phyloP scores from a whole-genome alignment of 2,113 vertebrate genomes.

The Hylia prasina region DNA sequence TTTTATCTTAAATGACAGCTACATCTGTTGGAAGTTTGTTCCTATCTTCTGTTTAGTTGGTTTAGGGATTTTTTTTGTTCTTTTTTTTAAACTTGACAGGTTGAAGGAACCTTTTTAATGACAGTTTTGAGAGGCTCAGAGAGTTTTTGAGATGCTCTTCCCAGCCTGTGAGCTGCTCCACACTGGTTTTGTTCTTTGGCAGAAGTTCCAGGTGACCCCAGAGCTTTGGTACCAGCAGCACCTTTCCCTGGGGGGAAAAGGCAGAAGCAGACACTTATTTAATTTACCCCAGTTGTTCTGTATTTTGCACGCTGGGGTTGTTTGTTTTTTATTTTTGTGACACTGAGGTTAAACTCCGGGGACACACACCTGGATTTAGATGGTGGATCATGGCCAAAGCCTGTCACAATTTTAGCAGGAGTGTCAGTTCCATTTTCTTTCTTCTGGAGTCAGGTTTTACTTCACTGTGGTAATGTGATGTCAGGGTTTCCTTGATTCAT shows the following conservation, averaged over 20 bases:
- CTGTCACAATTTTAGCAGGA: neutral
- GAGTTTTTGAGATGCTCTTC: neutral
- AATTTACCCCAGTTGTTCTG: neutral
- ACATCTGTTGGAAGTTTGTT: slow-evolving; percentile 51
- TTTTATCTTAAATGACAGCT: slow-evolving; percentile 60
- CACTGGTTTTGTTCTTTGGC: neutral
- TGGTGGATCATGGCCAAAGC: neutral
- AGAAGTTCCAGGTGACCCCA: neutral
- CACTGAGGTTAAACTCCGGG: neutral
- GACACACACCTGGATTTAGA: fast-evolving
- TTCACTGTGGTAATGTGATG: neutral
- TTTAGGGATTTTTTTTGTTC: neutral
- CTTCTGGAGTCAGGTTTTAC: neutral
- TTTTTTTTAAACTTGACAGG: neutral
- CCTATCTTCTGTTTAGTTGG: neutral
- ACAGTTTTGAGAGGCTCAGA: neutral
- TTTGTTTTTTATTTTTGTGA: neutral
- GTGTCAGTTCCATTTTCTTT: neutral
- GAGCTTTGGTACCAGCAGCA: neutral
- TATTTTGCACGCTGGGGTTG: neutral
- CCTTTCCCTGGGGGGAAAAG: neutral
- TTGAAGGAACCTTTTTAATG: slow-evolving; percentile 14
- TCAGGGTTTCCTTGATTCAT: neutral
- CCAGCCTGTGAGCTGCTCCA: neutral
- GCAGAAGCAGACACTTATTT: neutral